Conservation (phyloP, 2,113 vertebrate species). For the Boleophthalmus pectinirostris region DNA sequence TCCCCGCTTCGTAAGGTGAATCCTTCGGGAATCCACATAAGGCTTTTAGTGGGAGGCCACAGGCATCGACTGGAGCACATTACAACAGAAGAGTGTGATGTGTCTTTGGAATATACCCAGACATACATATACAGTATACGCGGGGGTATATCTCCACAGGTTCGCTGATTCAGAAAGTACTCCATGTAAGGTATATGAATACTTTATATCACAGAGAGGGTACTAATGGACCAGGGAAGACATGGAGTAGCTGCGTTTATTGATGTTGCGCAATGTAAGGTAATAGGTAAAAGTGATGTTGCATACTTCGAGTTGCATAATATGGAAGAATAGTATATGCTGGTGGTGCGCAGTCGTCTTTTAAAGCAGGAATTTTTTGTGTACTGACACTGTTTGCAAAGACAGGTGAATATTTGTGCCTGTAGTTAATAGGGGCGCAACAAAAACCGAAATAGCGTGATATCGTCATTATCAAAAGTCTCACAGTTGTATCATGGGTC, state of each 20-base stretch:
- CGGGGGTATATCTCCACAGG: background rate
- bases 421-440: too few relatives aligned
- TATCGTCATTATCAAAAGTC: too few relatives aligned
- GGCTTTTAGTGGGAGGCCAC: conserved; percentile 62
- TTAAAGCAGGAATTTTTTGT: background rate
- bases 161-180: conserved; percentile 14
- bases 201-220: background rate
- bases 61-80: conserved; percentile 58
- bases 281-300: too few relatives aligned
- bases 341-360: background rate
- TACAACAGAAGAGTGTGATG: conserved; percentile 33
- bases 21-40: conserved; percentile 50
- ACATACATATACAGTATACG: background rate
- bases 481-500: too few relatives aligned
- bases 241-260: background rate
- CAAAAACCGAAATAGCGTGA: too few relatives aligned
- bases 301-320: background rate
- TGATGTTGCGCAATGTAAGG: background rate
- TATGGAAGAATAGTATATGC: background rate
- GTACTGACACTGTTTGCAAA: too few relatives aligned
- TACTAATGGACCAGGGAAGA: background rate
- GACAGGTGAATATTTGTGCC: too few relatives aligned
- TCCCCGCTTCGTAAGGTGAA: conserved; percentile 31
- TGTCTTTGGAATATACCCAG: conserved; percentile 38
- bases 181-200: conserved; percentile 40